A percentile compares a stretch with the other conserved stretches of the same genome.
Conservation (phyloP, 1,140 invertebrate species). For the Panagrolaimus sp. region DNA sequence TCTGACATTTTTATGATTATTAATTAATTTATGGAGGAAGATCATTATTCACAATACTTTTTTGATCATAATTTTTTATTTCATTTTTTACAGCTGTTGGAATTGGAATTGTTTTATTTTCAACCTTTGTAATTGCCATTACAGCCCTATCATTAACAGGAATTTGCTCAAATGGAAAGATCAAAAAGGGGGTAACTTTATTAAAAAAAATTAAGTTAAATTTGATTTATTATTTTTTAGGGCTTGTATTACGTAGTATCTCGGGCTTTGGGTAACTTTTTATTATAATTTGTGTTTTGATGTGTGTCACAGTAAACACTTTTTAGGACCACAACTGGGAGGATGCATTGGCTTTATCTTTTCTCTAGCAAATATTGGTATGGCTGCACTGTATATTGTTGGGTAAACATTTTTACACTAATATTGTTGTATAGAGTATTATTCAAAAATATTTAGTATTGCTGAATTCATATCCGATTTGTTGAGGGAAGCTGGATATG, state of each 20-base stretch:
- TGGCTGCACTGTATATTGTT: slow-evolving; percentile 80
- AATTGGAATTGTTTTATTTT: slow-evolving; percentile 23
- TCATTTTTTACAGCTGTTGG: slow-evolving; percentile 9
- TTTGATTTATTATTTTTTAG: too few species aligned
- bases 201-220: too few species aligned
- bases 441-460: not conserved
- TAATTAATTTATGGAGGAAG: not conserved
- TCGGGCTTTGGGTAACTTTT: not conserved
- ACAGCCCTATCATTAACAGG: slow-evolving; percentile 23
- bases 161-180: slow-evolving; percentile 24
- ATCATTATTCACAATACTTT: not conserved
- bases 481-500: slow-evolving; percentile 16
- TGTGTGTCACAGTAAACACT: slow-evolving; percentile 87
- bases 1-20: not conserved
- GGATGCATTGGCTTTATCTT: slow-evolving; percentile 96
- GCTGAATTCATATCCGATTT: slow-evolving; percentile 25
- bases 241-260: slow-evolving; percentile 24
- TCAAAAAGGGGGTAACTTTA: slow-evolving; percentile 14
- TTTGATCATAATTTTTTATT: not conserved
- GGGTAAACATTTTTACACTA: not conserved
- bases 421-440: too few species aligned
- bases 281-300: not conserved
- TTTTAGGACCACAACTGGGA: slow-evolving; percentile 91
- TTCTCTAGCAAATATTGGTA: slow-evolving; percentile 93
- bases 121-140: slow-evolving; percentile 20